These are phyloP conservation scores for Mantis religiosa DNA, from an alignment of 2,888 invertebrate genomes.

Conservation along the genomic window DNA sequence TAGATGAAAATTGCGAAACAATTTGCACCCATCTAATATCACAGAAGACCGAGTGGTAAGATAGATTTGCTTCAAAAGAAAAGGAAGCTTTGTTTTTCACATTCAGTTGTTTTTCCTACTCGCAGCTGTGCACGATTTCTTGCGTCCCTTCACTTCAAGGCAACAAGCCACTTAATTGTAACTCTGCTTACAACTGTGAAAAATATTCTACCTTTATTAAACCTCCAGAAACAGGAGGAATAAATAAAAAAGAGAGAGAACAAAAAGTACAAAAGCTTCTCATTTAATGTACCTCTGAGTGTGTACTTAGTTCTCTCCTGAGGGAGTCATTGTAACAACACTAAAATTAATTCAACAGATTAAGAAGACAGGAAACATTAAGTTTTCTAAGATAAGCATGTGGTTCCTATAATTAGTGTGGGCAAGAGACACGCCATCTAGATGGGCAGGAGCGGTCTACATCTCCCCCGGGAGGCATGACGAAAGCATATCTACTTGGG, in stretches of 20 bases:
- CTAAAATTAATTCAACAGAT: slow-evolving; percentile 16
- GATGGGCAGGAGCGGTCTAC: not conserved
- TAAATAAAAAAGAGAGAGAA: not conserved
- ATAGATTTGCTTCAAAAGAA: too few relatives aligned
- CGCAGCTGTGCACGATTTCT: not conserved
- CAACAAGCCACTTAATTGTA: not conserved
- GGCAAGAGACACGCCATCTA: not conserved
- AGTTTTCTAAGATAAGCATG: slow-evolving; percentile 14
- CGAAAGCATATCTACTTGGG: not conserved
- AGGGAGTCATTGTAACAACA: not conserved
- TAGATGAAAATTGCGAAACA: too few relatives aligned
- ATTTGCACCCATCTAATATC: too few relatives aligned
- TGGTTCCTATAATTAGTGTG: slow-evolving; percentile 1
- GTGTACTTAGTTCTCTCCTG: not conserved
- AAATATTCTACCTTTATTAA: not conserved
- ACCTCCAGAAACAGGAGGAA: not conserved
- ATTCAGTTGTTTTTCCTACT: not conserved
- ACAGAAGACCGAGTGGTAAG: too few relatives aligned
- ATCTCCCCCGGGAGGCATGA: not conserved
- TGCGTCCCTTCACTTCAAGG: not conserved
- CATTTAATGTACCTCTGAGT: not conserved
- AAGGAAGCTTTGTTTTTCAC: too few relatives aligned
- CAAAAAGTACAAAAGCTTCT: not conserved
- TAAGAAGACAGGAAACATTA: slow-evolving; percentile 21
- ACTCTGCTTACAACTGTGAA: not conserved